These are phyloP conservation scores for Diglossa cyanea DNA, from an alignment of 2,797 vertebrate genomes.

Conservation along the genomic window DNA sequence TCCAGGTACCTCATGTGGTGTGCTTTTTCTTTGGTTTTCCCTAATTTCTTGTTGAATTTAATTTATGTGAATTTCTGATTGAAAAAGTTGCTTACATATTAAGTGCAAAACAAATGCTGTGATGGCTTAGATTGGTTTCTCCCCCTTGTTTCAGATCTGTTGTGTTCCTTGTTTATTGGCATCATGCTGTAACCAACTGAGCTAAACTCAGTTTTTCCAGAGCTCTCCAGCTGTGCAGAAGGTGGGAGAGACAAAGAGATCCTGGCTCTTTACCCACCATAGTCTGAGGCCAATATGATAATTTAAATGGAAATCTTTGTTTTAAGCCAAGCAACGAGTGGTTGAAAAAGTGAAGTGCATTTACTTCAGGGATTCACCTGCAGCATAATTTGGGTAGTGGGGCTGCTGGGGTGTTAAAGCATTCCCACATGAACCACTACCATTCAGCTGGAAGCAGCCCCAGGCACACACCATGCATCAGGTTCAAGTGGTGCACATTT, in stretches of 20 bases:
- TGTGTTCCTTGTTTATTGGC: not conserved
- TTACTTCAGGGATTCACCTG: constrained; percentile 29
- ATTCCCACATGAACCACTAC: not conserved
- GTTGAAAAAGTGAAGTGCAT: not conserved
- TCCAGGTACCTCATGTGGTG: not conserved
- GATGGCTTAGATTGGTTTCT: not conserved
- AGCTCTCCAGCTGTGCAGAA: not conserved
- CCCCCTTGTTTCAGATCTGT: not conserved
- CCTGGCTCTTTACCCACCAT: not conserved
- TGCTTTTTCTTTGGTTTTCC: not conserved
- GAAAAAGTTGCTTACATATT: not conserved
- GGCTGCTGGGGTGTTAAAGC: constrained; percentile 24
- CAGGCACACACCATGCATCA: not conserved
- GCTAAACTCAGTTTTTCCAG: not conserved
- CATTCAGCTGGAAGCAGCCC: constrained; percentile 23
- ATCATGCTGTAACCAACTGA: not conserved
- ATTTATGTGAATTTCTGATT: not conserved
- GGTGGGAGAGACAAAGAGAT: not conserved
- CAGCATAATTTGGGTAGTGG: constrained; percentile 18
- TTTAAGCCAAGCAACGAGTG: constrained; percentile 11
- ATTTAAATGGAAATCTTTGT: constrained; percentile 4
- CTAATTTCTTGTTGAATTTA: not conserved
- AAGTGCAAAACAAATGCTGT: not conserved
- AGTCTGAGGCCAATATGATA: not conserved
- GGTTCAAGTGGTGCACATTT: constrained; percentile 42